phyloP scores from a whole-genome alignment of 2,797 vertebrate genomes.

The Pangasius larnaudii region DNA sequence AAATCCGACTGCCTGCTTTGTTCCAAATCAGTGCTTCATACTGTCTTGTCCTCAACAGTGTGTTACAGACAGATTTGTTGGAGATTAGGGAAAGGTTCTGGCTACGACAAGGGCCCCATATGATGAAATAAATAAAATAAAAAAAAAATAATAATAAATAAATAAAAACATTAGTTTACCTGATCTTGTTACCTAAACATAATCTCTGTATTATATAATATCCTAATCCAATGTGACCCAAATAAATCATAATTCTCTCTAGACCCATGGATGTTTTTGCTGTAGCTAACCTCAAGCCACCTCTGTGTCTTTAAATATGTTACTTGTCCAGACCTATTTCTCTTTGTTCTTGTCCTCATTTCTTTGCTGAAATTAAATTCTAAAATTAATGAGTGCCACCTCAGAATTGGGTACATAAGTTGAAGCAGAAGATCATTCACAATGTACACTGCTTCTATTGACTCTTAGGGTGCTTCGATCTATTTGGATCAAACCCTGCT shows the following conservation, averaged over 20 bases:
- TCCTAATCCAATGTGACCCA: neutral
- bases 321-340: constrained; percentile 50
- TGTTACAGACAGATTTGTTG: constrained; percentile 66
- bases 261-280: neutral
- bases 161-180: neutral
- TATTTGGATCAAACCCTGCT: neutral
- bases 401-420: constrained; percentile 64
- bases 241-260: constrained; percentile 9
- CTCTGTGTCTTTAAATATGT: constrained; percentile 29
- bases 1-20: constrained; percentile 39
- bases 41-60: constrained; percentile 35
- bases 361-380: constrained; percentile 77
- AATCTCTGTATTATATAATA: neutral
- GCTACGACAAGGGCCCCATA: neutral
- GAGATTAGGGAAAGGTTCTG: constrained; percentile 64
- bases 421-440: constrained; percentile 36
- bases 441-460: neutral
- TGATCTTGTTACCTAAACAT: neutral
- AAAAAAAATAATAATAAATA: neutral
- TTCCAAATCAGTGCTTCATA: constrained; percentile 50
- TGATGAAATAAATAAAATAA: no score
- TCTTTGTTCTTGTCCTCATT: constrained; percentile 70
- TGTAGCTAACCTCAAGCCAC: constrained; percentile 53
- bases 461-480: neutral
- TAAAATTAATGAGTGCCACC: constrained; percentile 74